Evolutionary conservation across 2,888 invertebrate genomes (phyloP).

Genomic region (Endotricha flammealis): DNA sequence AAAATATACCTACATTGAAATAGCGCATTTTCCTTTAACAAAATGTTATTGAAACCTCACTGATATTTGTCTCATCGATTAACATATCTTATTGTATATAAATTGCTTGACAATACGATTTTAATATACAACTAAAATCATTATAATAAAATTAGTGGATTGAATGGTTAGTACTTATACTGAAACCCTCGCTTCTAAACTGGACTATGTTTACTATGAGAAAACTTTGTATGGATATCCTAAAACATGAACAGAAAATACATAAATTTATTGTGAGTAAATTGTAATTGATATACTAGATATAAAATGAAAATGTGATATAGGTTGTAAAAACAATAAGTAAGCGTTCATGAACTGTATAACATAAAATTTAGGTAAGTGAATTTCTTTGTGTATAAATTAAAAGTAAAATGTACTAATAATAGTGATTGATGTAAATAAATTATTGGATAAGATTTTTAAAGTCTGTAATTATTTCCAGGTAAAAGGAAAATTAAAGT

Average conservation of each 20-base stretch:
- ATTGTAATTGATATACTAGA: constrained; percentile 30
- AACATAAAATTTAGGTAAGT: constrained; percentile 38
- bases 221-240: not conserved
- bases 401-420: constrained; percentile 45
- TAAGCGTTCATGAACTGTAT: constrained; percentile 63
- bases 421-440: constrained; percentile 63
- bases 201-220: constrained; percentile 1
- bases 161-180: constrained; percentile 22
- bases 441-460: constrained; percentile 73
- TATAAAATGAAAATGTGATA: constrained; percentile 75
- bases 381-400: constrained; percentile 48
- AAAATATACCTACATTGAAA: not conserved
- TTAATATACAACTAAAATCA: constrained; percentile 51
- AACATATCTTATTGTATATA: constrained; percentile 75
- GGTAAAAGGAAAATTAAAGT: constrained; percentile 67
- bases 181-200: not conserved
- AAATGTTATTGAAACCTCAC: constrained; percentile 25
- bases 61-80: constrained; percentile 58
- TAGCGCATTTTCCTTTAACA: not conserved
- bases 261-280: constrained; percentile 11
- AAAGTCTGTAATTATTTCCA: constrained; percentile 75
- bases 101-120: constrained; percentile 75
- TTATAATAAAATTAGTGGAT: constrained; percentile 34
- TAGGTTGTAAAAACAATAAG: constrained; percentile 70
- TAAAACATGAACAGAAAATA: not conserved